Conservation (phyloP, 2,888 invertebrate genomes). For the Eretmocerus hayati region DNA sequence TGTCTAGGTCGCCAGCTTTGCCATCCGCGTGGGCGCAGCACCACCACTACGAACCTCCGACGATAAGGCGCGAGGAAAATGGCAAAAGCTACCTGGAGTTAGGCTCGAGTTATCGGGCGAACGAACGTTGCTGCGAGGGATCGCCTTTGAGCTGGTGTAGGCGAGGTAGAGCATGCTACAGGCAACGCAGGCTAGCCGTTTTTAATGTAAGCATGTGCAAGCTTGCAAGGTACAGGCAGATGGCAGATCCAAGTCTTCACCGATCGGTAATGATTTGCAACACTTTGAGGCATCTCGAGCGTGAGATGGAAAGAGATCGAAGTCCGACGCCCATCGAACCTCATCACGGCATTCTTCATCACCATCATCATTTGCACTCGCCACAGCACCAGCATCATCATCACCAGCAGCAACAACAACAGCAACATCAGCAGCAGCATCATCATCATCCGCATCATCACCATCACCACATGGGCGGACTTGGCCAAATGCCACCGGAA, state of each 20-base stretch:
- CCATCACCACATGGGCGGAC: no score
- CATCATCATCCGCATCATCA: no score
- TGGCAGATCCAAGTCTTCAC: slow-evolving; percentile 80
- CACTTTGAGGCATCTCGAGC: slow-evolving; percentile 79
- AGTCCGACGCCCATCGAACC: slow-evolving; percentile 42
- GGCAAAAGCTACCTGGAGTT: slow-evolving; percentile 85
- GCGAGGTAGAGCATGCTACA: slow-evolving; percentile 69
- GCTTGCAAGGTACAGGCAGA: slow-evolving; percentile 78
- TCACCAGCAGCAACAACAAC: slow-evolving; percentile 32
- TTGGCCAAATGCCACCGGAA: no score
- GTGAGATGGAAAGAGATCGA: slow-evolving; percentile 74
- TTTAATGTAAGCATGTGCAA: slow-evolving; percentile 90
- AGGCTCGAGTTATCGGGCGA: slow-evolving; percentile 51
- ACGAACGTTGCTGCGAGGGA: slow-evolving; percentile 62
- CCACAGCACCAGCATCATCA: no score
- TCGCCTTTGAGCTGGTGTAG: slow-evolving; percentile 70
- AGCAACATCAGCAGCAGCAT: slow-evolving; percentile 45
- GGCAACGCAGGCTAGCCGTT: slow-evolving; percentile 79
- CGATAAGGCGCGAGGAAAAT: slow-evolving; percentile 81
- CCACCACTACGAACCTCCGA: slow-evolving; percentile 53
- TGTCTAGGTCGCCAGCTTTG: slow-evolving; percentile 39
- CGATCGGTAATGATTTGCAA: slow-evolving; percentile 91
- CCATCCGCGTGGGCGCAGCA: slow-evolving; percentile 28
- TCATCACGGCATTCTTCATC: no score
- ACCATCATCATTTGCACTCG: no score